phyloP scores from a whole-genome alignment of 2,797 vertebrate genomes.

The Crax fasciolata region DNA sequence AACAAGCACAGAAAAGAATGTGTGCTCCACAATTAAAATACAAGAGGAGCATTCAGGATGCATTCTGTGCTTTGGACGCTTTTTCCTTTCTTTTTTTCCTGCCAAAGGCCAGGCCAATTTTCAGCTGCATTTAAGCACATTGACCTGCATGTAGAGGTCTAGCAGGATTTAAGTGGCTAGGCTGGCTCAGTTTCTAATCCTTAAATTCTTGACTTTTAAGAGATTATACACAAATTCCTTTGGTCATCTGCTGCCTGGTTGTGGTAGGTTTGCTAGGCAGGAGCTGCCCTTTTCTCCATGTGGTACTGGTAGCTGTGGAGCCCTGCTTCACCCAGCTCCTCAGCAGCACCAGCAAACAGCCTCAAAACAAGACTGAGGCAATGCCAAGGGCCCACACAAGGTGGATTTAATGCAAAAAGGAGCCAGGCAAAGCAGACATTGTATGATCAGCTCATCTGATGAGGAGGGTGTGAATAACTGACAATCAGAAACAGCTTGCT shows the following conservation, averaged over 20 bases:
- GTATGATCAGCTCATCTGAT: not conserved
- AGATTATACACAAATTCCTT: not conserved
- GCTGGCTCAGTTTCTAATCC: not conserved
- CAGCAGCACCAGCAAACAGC: not conserved
- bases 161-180: not conserved
- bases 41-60: not conserved
- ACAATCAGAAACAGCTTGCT: not conserved
- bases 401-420: not conserved
- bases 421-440: not conserved
- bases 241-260: not conserved
- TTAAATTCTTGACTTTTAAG: not conserved
- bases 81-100: not conserved
- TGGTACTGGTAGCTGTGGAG: not conserved
- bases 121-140: not conserved
- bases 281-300: not conserved
- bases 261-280: not conserved
- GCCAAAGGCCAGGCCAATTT: not conserved
- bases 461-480: not conserved
- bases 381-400: rapidly evolving
- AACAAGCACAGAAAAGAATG: not conserved
- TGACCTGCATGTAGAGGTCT: not conserved
- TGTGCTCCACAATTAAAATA: not conserved
- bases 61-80: not conserved
- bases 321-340: not conserved
- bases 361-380: not conserved